Evolutionary conservation across 2,888 invertebrate species (phyloP), one percentile per base, ranked within the genome.

Genomic region (Drosophila conformis): DNA sequence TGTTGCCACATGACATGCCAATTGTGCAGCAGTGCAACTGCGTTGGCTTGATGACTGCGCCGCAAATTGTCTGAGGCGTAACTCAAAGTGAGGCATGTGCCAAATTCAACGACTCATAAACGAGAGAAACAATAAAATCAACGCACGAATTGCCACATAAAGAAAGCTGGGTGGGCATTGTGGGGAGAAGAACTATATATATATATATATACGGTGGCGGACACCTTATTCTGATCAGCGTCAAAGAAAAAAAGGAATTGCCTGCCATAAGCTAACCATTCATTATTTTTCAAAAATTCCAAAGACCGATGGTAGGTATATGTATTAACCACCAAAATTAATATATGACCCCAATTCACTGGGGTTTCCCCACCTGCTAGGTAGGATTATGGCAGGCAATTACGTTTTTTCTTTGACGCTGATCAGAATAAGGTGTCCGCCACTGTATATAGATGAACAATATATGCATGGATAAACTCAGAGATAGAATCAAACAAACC

Each of bases 91-190:
- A 57, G 78, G 80, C 75, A 73, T 83, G 89, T 85, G 79, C 82
- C 80, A 80, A 89, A 85, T 85, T 68, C 71, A 84, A 84, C 90
- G 91, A 80, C 67, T 83, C 90, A 88, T 89, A 80, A 80, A 83
- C 75, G 69, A 79, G 76, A 83, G 68, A 86, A 76, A 91, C 83
- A 90, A 91, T 84, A 82, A 91, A 82, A 74, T 73, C 70, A 76
- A 77, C 71, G 77, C 73, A 36, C 76, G 77, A 87, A 83, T 86
- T 63, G 63, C 31, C 27, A 60, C 60, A 60, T 25, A 58, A 31
- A 62, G 46, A 33, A 59, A 15, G 21, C 35, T 35, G 35, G 21
- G 21, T 53, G 35, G 21, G 21, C n/a, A 40, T 1, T 11, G 51
- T n/a, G n/a, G 4, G 21, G 10, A 40, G 7, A 6, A 31, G 63